Evolutionary conservation across 2,888 invertebrate species (phyloP), one percentile per base, ranked within the genome.

Genomic region (Anthophora plumipes): DNA sequence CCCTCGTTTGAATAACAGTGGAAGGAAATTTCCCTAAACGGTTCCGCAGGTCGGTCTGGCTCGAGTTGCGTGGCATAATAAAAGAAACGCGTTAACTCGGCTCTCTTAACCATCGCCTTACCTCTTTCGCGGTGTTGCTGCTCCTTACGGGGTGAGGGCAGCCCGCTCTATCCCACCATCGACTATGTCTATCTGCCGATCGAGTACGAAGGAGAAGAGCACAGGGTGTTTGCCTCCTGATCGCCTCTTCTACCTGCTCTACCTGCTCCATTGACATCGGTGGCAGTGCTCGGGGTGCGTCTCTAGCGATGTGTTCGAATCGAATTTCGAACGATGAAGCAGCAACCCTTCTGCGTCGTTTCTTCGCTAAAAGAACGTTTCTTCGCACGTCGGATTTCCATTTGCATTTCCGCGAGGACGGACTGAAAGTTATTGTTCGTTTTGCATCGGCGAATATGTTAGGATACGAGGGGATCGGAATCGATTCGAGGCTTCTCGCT

Each of bases 1-100:
- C 88, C 90, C 92, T 93, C 91, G 92, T 93, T 93, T 93, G 92
- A 92, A 93, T 93, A 93, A 93, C 92, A 93, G 89, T 91, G 88
- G 85, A 89, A 90, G 86, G 78, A 91, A 92, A 93, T 93, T 93
- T 93, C 88, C 92, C 92, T 93, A 93, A 93, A 93, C 92, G 92
- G 92, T 92, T 91, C 88, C 91, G 88, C 90, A 91, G 92, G 90
- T 55, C 67, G 59, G 82, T 83, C 85, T 85, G 88, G 87, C 83
- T 90, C 89, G 87, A 89, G 90, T 92, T 88, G 85, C 88, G 90
- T 90, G 90, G 90, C 91, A 92, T 91, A 91, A 93, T 92, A 92
- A 93, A 93, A 90, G 92, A 90, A 91, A 91, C 89, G 87, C 89
- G 90, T 91, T 90, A 90, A 90, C 88, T 90, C 87, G 86, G 81